Evolutionary conservation across 2,797 vertebrate genomes (phyloP), one percentile per base, ranked within the genome.

Genomic region (Enteromius anoplus): DNA sequence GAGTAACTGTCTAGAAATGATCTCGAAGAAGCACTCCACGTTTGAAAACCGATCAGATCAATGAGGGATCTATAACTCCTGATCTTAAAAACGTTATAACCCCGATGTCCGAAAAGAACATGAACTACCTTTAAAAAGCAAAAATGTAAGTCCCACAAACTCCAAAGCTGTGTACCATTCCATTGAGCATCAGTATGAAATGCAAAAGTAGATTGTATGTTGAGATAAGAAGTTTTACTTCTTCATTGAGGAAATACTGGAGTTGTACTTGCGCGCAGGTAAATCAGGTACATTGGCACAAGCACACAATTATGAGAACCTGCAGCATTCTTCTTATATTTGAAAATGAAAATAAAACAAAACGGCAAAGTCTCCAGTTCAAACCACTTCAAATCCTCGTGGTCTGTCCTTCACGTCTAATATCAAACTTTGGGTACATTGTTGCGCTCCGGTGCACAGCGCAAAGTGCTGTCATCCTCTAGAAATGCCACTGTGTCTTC

Each of bases 381-480:
- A 45, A 34, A 70, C n/a, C 42, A 64, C 26, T 45, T 68, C 71
- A 53, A 51, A 40, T 75, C 49, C 62, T 75, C 71, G 47, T 68
- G 72, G 47, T 66, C 62, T 75, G 19, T 55, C 32, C 45, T 55
- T 81, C 42, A 65, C 64, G 12, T 76, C 64, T 55, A 42, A 55
- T 34, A 45, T 14, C 26, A 71, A 71, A 78, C 53, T 14, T 65
- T 49, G 45, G 84, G n/a, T 23, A 65, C 84, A 73, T 53, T 40
- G 53, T 19, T 45, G 78, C 75, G 42, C 84, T 82, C 66, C 69
- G 47, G 64, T 78, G 69, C 40, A 6, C 70, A 78, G 79, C 79
- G 84, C 68, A 79, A 79, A 78, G 23, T 62, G 75, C 53, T 75
- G 65, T 75, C 84, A 85, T 68, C 60, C 72, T 77, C 51, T 85